These are phyloP conservation scores for Cromileptes altivelis DNA, from an alignment of 2,113 vertebrate species.

Conservation along the genomic window DNA sequence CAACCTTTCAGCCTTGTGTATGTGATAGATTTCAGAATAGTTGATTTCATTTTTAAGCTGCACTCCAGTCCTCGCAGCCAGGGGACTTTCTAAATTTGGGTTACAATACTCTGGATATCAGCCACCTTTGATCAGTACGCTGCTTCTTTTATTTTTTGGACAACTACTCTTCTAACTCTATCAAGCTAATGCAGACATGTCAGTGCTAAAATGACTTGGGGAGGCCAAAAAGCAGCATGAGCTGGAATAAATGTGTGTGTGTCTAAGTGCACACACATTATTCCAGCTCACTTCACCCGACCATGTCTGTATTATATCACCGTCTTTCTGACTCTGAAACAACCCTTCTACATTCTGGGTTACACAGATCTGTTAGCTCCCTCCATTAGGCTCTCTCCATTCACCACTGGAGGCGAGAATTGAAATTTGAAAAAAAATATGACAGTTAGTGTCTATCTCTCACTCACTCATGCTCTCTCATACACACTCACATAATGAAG, in stretches of 20 bases:
- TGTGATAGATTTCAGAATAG: background rate
- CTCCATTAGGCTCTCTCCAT: slow-evolving; percentile 16
- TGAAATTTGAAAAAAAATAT: slow-evolving; percentile 25
- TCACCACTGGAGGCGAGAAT: slow-evolving; percentile 10
- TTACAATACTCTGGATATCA: slow-evolving; percentile 8
- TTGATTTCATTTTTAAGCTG: slow-evolving; percentile 8
- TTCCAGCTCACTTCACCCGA: slow-evolving; percentile 15
- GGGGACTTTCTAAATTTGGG: slow-evolving; percentile 17
- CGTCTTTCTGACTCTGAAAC: slow-evolving; percentile 9
- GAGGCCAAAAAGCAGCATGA: background rate
- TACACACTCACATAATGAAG: slow-evolving; percentile 11
- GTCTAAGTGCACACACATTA: slow-evolving; percentile 14
- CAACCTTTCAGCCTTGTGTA: background rate
- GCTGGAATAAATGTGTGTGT: slow-evolving; percentile 19
- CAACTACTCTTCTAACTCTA: slow-evolving; percentile 22
- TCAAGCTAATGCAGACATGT: background rate
- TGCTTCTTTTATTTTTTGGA: background rate
- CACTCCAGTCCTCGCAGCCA: background rate
- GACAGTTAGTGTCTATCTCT: slow-evolving; percentile 4
- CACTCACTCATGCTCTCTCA: background rate
- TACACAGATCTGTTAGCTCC: background rate
- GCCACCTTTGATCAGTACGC: background rate
- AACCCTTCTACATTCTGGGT: slow-evolving; percentile 34
- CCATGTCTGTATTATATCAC: background rate
- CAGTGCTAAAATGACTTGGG: background rate